Percentiles rank a stretch among this genome's conserved stretches.
phyloP scores from a whole-genome alignment of 1,140 invertebrate species.

The Phymastichus coffea region DNA sequence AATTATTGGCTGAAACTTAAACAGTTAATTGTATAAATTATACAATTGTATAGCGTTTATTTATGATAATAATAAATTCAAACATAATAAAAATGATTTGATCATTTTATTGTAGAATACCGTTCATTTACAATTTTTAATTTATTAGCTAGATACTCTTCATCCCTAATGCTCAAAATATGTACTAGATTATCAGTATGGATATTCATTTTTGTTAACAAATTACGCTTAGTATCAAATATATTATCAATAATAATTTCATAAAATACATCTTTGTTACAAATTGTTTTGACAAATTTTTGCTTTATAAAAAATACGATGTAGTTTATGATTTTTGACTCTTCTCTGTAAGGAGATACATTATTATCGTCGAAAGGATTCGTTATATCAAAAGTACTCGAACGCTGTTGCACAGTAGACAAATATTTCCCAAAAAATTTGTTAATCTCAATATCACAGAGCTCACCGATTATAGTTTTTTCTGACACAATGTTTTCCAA shows the following conservation, averaged over 20 bases:
- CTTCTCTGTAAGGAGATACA: slow-evolving; percentile 32
- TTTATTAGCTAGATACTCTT: slow-evolving; percentile 36
- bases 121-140: slow-evolving; percentile 30
- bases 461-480: background rate
- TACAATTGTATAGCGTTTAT: background rate
- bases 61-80: background rate
- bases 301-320: slow-evolving; percentile 18
- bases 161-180: slow-evolving; percentile 32
- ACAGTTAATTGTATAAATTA: background rate
- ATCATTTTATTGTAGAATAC: slow-evolving; percentile 1
- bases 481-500: slow-evolving; percentile 1
- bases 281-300: background rate
- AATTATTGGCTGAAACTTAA: slow-evolving; percentile 6
- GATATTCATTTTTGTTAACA: slow-evolving; percentile 26
- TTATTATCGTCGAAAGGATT: slow-evolving; percentile 42
- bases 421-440: slow-evolving; percentile 9
- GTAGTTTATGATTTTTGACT: slow-evolving; percentile 40
- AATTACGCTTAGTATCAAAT: slow-evolving; percentile 25
- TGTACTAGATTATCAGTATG: slow-evolving; percentile 27
- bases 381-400: slow-evolving; percentile 19
- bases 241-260: slow-evolving; percentile 1
- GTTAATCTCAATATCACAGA: slow-evolving; percentile 5
- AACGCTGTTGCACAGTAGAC: background rate
- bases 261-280: background rate
- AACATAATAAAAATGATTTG: background rate